phyloP scores from a whole-genome alignment of 2,797 vertebrate species.

The Epinephelus awoara region DNA sequence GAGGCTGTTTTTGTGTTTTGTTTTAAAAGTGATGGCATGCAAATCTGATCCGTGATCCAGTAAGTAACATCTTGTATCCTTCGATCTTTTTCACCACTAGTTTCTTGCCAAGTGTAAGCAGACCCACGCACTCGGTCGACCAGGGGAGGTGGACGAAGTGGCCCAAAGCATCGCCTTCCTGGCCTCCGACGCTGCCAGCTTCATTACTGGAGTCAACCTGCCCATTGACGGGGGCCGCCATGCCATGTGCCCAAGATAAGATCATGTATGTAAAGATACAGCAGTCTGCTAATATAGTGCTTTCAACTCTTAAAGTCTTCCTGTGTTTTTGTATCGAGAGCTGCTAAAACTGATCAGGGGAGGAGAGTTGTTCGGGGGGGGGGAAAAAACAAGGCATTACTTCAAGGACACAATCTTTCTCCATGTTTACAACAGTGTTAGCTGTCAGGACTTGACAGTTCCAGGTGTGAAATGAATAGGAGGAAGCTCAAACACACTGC shows the following conservation, averaged over 20 bases:
- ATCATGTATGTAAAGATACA: neutral
- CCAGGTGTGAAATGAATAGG: conserved; percentile 27
- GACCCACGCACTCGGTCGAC: conserved; percentile 88
- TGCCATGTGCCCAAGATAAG: conserved; percentile 89
- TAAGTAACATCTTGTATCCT: neutral
- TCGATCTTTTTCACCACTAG: conserved; percentile 59
- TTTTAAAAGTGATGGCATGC: too few relatives aligned
- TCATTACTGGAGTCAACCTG: conserved; percentile 88
- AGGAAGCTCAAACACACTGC: conserved; percentile 1
- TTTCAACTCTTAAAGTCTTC: conserved; percentile 14
- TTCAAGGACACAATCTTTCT: conserved; percentile 21
- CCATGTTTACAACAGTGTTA: neutral
- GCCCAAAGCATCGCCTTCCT: conserved; percentile 90
- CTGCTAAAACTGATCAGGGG: neutral
- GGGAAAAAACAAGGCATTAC: neutral
- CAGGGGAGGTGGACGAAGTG: conserved; percentile 88
- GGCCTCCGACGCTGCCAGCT: conserved; percentile 88
- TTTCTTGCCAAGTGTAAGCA: conserved; percentile 85
- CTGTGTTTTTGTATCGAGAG: conserved; percentile 33
- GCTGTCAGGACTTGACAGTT: conserved; percentile 24
- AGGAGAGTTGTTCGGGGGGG: neutral
- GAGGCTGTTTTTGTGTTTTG: too few relatives aligned
- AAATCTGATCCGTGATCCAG: too few relatives aligned
- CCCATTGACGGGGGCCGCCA: conserved; percentile 89
- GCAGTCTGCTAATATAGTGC: conserved; percentile 29